Evolutionary conservation across 2,113 vertebrate genomes (phyloP), one percentile per base, ranked within the genome.

Genomic region (Gavialis gangeticus): DNA sequence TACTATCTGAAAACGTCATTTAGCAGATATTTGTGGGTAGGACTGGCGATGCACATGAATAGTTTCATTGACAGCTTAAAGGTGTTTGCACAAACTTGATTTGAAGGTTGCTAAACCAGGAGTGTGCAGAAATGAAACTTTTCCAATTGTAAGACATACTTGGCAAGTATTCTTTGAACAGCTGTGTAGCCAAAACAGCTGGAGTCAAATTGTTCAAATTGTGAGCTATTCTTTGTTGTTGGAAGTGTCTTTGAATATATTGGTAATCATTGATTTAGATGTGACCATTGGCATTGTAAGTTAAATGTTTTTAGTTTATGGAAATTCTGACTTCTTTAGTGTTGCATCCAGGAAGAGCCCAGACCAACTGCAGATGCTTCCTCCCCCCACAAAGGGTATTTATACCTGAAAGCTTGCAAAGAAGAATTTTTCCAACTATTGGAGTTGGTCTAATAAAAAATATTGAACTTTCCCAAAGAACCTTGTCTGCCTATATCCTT

Each of bases 141-240:
- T 73, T 22, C 69, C 22, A 18, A 22, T 69, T 69, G 34, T 69
- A 69, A 69, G n/a, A 69, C 66, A 11, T 71, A 21, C 30, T 7
- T 73, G 19, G 12, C 34, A 8, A 25, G 18, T 12, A 12, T 71
- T 71, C 37, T 34, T 13, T 11, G 62, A 91, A 30, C 60, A 55
- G 2, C 69, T 73, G 1, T 0, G 0, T n/a, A 76, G 37, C 0
- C 0, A 46, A 59, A 46, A 60, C 14, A 84, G 82, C 12, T 25
- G 67, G 91, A 82, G 59, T 77, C 57, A 82, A 84, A 82, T 21
- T n/a, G 17, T 81, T 79, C 27, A 15, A 86, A 69, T 1, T 77
- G 60, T 57, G 69, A 80, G 37, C 7, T 3, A 4, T 12, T 18
- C 22, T 79, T 84, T 58, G 37, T 75, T 90, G 89, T 62, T 55